These are phyloP conservation scores for Saccostrea glomerata DNA, from an alignment of 1,140 invertebrate species.

Conservation along the genomic window DNA sequence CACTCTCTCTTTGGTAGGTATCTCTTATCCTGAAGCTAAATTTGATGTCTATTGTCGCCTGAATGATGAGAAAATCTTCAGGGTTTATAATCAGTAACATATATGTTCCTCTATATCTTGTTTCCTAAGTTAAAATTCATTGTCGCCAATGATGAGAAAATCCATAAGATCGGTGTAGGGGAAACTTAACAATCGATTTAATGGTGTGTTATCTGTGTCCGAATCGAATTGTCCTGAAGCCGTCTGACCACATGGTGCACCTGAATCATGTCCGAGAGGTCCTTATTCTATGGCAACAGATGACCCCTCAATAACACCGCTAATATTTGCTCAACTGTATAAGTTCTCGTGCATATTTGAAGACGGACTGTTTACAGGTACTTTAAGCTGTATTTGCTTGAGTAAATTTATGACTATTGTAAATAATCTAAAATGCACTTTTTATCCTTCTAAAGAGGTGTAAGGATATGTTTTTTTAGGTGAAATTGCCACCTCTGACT, in stretches of 20 bases:
- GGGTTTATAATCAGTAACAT: too few species aligned
- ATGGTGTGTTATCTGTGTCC: background rate
- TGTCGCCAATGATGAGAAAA: background rate
- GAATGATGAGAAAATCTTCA: too few species aligned
- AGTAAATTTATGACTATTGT: background rate
- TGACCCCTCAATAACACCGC: conserved; percentile 1
- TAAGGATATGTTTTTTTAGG: background rate
- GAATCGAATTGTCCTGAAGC: background rate
- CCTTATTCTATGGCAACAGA: background rate
- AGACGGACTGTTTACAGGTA: background rate
- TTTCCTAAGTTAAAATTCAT: background rate
- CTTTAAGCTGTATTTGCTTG: conserved; percentile 4
- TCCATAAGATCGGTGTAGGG: background rate
- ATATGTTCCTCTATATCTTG: background rate
- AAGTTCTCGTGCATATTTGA: background rate
- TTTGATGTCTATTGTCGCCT: too few species aligned
- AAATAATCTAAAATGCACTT: background rate
- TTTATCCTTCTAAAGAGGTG: background rate
- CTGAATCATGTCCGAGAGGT: background rate
- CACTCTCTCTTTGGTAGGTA: too few species aligned
- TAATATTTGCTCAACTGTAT: conserved; percentile 29
- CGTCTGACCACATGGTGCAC: background rate
- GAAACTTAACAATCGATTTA: conserved; percentile 1
- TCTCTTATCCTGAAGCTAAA: too few species aligned
- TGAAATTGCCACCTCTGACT: conserved; percentile 1